Conservation (phyloP, 2,797 vertebrate species). For the Orestias chungarensis region DNA sequence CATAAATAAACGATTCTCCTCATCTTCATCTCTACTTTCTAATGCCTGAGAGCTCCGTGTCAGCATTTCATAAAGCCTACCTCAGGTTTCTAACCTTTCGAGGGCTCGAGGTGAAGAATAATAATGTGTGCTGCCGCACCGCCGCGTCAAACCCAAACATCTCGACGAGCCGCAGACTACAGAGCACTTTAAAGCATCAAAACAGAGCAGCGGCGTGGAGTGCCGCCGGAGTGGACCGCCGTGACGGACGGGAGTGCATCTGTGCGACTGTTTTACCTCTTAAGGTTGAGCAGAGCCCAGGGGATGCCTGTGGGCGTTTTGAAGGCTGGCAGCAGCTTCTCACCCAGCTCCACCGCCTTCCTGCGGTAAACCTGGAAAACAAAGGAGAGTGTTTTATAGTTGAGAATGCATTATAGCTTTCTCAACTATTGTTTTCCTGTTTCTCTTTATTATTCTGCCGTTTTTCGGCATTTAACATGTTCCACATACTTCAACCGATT, state of each 20-base stretch:
- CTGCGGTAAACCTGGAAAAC: constrained; percentile 87
- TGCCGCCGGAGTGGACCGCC: constrained; percentile 23
- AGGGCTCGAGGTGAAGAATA: constrained; percentile 16
- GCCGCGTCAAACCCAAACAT: constrained; percentile 38
- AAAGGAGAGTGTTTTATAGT: constrained; percentile 16
- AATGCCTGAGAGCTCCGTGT: background rate
- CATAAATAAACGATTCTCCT: background rate
- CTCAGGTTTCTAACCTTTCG: constrained; percentile 26
- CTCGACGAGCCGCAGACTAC: constrained; percentile 29
- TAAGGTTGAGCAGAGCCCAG: constrained; percentile 97
- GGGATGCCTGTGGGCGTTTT: constrained; percentile 97
- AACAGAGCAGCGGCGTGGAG: constrained; percentile 39
- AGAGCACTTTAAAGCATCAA: constrained; percentile 49
- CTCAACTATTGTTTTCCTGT: too few species aligned
- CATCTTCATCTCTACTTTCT: constrained; percentile 1
- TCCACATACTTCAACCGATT: too few species aligned
- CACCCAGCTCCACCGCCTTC: constrained; percentile 95
- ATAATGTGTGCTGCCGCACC: constrained; percentile 14
- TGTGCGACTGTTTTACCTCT: constrained; percentile 85
- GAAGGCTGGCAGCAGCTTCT: constrained; percentile 96
- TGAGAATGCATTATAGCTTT: too few species aligned
- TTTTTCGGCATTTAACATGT: too few species aligned
- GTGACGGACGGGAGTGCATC: constrained; percentile 8
- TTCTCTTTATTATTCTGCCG: too few species aligned
- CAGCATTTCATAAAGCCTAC: constrained; percentile 21